Evolutionary conservation across 2,797 vertebrate species (phyloP).

Genomic region (Otolemur crassicaudatus): DNA sequence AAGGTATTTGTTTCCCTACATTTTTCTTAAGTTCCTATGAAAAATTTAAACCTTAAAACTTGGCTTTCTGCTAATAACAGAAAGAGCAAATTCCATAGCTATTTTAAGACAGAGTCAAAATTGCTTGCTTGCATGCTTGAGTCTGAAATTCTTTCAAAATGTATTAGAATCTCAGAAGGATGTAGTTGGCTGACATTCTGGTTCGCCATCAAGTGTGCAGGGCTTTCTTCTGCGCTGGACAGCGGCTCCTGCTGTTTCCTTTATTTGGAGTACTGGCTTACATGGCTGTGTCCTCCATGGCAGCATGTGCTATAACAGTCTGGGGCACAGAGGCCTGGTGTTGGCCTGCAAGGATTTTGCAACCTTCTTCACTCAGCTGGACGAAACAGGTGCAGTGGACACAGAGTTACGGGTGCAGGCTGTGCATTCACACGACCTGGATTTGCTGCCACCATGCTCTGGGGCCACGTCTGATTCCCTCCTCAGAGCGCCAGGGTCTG

Average conservation of each 20-base stretch:
- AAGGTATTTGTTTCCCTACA: background rate
- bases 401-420: background rate
- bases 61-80: background rate
- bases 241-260: background rate
- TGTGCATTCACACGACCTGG: background rate
- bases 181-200: background rate
- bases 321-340: background rate
- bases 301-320: background rate
- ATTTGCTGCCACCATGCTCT: background rate
- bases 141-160: slow-evolving; percentile 15
- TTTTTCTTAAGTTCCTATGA: background rate
- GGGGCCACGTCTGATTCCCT: background rate
- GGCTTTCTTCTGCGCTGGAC: background rate
- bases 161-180: background rate
- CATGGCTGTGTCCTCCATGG: background rate
- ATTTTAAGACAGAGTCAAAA: background rate
- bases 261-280: background rate
- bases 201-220: too few species aligned
- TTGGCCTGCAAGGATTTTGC: background rate
- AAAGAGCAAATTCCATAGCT: background rate
- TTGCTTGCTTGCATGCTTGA: background rate
- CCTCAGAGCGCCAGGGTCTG: background rate
- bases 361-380: background rate
- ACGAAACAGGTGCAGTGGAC: background rate
- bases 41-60: slow-evolving; percentile 46